Percentiles rank a stretch among this genome's conserved stretches.
phyloP scores from a whole-genome alignment of 2,888 invertebrate genomes.

The Rhamphomyia laevipes region DNA sequence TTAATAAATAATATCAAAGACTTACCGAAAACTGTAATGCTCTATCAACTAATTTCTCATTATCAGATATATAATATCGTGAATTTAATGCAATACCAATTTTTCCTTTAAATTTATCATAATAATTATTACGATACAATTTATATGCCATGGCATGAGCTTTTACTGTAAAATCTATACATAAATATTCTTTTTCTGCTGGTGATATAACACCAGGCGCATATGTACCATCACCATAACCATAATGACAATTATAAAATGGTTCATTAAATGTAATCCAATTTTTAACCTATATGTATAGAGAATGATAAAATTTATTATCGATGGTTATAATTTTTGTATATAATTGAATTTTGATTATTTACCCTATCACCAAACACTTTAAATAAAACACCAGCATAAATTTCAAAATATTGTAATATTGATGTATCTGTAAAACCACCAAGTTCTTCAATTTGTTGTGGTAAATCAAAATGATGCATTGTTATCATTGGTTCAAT shows the following conservation, averaged over 20 bases:
- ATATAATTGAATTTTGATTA: background rate
- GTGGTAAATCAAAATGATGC: slow-evolving; percentile 45
- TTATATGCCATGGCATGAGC: slow-evolving; percentile 44
- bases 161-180: slow-evolving; percentile 39
- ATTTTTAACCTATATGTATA: slow-evolving; percentile 34
- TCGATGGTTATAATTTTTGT: background rate
- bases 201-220: slow-evolving; percentile 34
- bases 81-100: slow-evolving; percentile 25
- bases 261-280: slow-evolving; percentile 52
- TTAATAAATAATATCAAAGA: no score
- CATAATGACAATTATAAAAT: slow-evolving; percentile 32
- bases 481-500: slow-evolving; percentile 50
- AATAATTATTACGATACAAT: slow-evolving; percentile 35
- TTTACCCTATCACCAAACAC: slow-evolving; percentile 39
- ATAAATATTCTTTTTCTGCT: slow-evolving; percentile 40
- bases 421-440: slow-evolving; percentile 40
- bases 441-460: slow-evolving; percentile 41
- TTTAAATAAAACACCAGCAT: slow-evolving; percentile 37
- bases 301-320: background rate
- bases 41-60: slow-evolving; percentile 18
- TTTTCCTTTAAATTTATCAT: slow-evolving; percentile 22
- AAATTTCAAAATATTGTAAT: slow-evolving; percentile 41
- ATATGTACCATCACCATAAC: slow-evolving; percentile 37
- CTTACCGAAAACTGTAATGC: slow-evolving; percentile 23
- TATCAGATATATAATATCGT: slow-evolving; percentile 21